Evolutionary conservation across 2,888 invertebrate genomes (phyloP).

Genomic region (Digitonthophagus gazella): DNA sequence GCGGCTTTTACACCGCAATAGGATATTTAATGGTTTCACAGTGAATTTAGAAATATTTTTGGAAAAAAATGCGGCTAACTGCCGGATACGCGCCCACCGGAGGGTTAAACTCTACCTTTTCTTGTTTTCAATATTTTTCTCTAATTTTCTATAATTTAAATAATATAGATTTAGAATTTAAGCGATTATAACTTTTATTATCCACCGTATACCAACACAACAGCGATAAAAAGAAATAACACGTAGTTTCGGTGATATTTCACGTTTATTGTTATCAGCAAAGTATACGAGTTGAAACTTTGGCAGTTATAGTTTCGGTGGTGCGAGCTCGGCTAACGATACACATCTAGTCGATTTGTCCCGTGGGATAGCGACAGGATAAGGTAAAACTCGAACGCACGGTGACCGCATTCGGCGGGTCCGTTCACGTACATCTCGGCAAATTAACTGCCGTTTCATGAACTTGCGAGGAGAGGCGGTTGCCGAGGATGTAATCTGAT

Average conservation of each 20-base stretch:
- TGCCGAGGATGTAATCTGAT: not conserved
- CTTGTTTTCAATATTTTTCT: too few relatives aligned
- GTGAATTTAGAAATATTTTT: too few relatives aligned
- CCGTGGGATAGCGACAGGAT: conserved; percentile 1
- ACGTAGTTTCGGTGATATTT: not conserved
- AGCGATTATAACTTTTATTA: too few relatives aligned
- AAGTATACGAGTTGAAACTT: conserved; percentile 1
- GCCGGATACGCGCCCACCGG: too few relatives aligned
- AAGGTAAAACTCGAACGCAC: not conserved
- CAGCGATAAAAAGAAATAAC: not conserved
- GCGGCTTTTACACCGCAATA: too few relatives aligned
- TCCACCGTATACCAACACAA: not conserved
- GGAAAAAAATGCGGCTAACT: too few relatives aligned
- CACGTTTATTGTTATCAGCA: conserved; percentile 12
- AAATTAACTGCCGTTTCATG: not conserved
- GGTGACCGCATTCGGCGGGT: not conserved
- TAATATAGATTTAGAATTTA: too few relatives aligned
- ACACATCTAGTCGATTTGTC: conserved; percentile 10
- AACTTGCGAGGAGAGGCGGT: not conserved
- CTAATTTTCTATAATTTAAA: too few relatives aligned
- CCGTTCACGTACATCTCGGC: not conserved
- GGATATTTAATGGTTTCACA: too few relatives aligned
- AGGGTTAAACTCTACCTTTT: too few relatives aligned
- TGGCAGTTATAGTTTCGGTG: conserved; percentile 15
- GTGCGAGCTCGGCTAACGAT: conserved; percentile 14